phyloP scores from a whole-genome alignment of 35 echinoderm and acorn worm genomes.

The Apostichopus japonicus region DNA sequence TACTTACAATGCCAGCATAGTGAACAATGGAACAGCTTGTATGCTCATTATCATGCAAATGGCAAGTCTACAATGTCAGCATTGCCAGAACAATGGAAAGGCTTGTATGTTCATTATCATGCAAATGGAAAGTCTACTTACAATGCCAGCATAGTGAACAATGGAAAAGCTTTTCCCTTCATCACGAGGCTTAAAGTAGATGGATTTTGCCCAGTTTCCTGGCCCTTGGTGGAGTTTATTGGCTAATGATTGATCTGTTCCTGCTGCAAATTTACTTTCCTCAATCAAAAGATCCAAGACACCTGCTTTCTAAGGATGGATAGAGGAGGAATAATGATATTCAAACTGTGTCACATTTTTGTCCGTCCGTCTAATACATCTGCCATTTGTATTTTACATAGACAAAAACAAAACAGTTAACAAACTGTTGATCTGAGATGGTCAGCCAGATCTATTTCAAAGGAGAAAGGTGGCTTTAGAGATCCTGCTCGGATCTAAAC shows the following conservation, averaged over 20 bases:
- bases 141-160: constrained; percentile 94
- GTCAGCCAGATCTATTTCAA: too few species aligned
- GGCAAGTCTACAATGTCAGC: constrained; percentile 74
- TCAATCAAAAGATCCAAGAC: constrained; percentile 89
- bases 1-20: constrained; percentile 94
- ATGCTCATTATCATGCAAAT: too few species aligned
- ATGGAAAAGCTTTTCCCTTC: constrained; percentile 75
- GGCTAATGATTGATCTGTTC: constrained; percentile 80
- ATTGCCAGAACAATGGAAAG: constrained; percentile 83
- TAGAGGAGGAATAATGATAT: too few species aligned
- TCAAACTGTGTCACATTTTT: too few species aligned
- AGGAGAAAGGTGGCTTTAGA: too few species aligned
- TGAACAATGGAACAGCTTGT: constrained; percentile 83
- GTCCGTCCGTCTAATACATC: too few species aligned
- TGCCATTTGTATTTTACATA: too few species aligned
- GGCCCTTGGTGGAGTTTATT: constrained; percentile 95
- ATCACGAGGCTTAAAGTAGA: constrained; percentile 89
- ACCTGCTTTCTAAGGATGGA: constrained; percentile 68
- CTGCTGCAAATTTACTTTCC: constrained; percentile 92
- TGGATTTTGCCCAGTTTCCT: constrained; percentile 64
- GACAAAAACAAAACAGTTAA: too few species aligned
- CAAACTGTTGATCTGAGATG: too few species aligned
- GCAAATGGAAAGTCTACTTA: too few species aligned
- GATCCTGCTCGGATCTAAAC: too few species aligned
- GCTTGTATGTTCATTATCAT: constrained; percentile 61